Evolutionary conservation across 2,888 invertebrate genomes (phyloP).

Genomic region (Phragmatobia fuliginosa): DNA sequence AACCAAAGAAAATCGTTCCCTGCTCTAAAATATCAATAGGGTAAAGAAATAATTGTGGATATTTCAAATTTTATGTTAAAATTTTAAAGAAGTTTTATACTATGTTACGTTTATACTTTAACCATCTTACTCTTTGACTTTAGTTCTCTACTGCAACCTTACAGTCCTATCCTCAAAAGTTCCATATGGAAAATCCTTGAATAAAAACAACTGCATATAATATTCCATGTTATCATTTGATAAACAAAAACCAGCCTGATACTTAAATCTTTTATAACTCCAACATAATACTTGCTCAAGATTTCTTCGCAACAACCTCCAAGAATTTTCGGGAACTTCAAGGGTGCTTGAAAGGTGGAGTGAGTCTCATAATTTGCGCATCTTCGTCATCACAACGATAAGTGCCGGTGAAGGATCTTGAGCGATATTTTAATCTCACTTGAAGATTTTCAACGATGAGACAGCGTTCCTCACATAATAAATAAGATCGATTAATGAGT

Average conservation of each 20-base stretch:
- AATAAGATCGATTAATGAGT: slow-evolving; percentile 32
- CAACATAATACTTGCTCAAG: background rate
- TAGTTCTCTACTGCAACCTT: background rate
- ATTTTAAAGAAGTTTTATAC: too few relatives aligned
- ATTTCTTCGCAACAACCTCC: slow-evolving; percentile 23
- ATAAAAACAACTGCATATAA: background rate
- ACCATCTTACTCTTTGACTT: too few relatives aligned
- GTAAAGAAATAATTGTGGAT: background rate
- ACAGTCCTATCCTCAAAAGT: background rate
- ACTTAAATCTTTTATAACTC: slow-evolving; percentile 2
- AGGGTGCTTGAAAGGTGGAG: slow-evolving; percentile 32
- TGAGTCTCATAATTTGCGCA: slow-evolving; percentile 43
- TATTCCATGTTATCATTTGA: background rate
- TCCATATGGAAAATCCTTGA: background rate
- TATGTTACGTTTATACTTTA: too few relatives aligned
- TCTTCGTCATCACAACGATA: slow-evolving; percentile 33
- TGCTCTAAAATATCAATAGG: too few relatives aligned
- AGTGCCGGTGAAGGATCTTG: slow-evolving; percentile 35
- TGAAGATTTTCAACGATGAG: slow-evolving; percentile 34
- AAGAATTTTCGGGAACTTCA: slow-evolving; percentile 31
- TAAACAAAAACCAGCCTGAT: slow-evolving; percentile 6
- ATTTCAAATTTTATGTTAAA: background rate
- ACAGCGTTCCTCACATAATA: slow-evolving; percentile 33
- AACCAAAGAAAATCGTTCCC: too few relatives aligned
- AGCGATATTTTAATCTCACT: slow-evolving; percentile 38